Conservation (phyloP, 2,797 vertebrate genomes). For the Podargus strigoides region DNA sequence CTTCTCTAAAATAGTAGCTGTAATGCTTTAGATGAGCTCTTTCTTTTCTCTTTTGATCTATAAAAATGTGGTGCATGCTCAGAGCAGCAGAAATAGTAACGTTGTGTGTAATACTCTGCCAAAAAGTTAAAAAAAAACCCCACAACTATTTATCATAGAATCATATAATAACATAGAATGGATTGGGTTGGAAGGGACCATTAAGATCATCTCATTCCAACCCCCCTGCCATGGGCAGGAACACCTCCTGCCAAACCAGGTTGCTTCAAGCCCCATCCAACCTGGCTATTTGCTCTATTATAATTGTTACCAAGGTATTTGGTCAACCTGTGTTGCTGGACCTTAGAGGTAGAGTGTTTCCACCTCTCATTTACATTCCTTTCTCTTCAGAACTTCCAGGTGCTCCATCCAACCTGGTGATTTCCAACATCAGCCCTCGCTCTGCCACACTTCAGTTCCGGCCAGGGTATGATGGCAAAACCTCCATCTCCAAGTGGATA, state of each 20-base stretch:
- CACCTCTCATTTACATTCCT: not conserved
- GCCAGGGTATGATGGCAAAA: constrained; percentile 89
- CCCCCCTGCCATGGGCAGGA: too few species aligned
- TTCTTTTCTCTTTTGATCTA: not conserved
- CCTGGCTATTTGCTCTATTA: not conserved
- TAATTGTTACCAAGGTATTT: not conserved
- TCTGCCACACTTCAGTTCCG: constrained; percentile 88
- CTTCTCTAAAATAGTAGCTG: not conserved
- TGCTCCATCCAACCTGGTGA: constrained; percentile 89
- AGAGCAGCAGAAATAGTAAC: not conserved
- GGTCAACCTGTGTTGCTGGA: not conserved
- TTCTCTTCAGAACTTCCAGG: constrained; percentile 86
- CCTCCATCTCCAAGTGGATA: constrained; percentile 88
- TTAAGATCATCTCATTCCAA: too few species aligned
- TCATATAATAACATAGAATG: too few species aligned
- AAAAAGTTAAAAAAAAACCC: too few species aligned
- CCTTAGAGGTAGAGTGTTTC: not conserved
- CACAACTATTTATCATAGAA: too few species aligned
- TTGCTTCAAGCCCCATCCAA: too few species aligned
- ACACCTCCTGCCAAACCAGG: too few species aligned
- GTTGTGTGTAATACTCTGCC: not conserved
- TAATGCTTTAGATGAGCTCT: not conserved
- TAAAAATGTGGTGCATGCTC: not conserved
- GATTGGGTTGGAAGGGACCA: too few species aligned
- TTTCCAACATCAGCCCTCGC: constrained; percentile 95